Evolutionary conservation across 2,888 invertebrate species (phyloP), one percentile per base, ranked within the genome.

Genomic region (Leistus spinibarbis): DNA sequence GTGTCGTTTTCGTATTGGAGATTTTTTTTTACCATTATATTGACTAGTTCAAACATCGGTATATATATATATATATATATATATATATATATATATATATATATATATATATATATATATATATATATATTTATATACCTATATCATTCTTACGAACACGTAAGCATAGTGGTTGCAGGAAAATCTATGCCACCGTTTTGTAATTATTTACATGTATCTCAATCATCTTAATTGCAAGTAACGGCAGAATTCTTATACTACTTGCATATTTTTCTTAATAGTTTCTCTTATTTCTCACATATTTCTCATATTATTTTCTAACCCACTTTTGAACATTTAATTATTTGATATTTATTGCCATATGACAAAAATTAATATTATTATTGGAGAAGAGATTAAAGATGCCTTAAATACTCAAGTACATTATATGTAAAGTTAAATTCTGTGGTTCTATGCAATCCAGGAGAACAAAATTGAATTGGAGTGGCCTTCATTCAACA

Each of bases 1-100:
- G 54, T 73, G 53, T 57, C 65, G 67, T 62, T 54, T 56, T 65
- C 66, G 67, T 73, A 72, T 65, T 66, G 65, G 72, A 72, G 72
- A 66, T 72, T 72, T 72, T 72, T 40, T 40, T 40, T 40, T 40
- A 40, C 13, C 13, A 40, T 40, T 40, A 40, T 72, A 72, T 72
- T 72, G 66, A 72, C 60, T 72, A 72, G 64, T 72, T 72, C 72
- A 72, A 72, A 57, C 57, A 57, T 57, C 17, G 16, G 57, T 57
- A 57, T 57, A 57, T 57, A 17, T 17, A n/a, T 7, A 19, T 10
- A 16, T 57, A 20, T 17, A n/a, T n/a, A n/a, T n/a, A n/a, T n/a
- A n/a, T n/a, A n/a, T n/a, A n/a, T 57, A 5, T 57, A 57, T 9
- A 10, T 57, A 57, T 4, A 2, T 57, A 57, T 9, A 56, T 56